Evolutionary conservation across 64 coral and sea anemone species (phyloP), one percentile per base, ranked within the genome.

Genomic region (Pachyseris speciosa): DNA sequence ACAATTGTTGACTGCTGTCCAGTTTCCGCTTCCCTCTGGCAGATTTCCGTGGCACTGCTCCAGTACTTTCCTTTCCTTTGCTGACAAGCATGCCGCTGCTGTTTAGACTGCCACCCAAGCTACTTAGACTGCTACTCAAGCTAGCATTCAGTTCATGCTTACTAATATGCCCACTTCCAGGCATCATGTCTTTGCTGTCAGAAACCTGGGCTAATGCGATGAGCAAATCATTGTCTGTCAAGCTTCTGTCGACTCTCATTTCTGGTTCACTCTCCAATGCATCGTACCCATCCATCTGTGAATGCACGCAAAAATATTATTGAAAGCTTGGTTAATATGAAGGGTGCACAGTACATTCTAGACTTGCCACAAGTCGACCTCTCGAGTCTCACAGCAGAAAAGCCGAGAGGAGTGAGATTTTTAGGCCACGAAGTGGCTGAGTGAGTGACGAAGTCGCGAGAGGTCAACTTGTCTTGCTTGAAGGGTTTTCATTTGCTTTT

Each of bases 1-100:
- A 89, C 8, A 96, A 44, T 47, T 96, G 95, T 55, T 96, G 95
- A 84, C 95, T 93, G 71, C 86, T 93, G 60, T 96, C 94, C n/a
- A 96, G 26, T 45, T 96, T 96, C 36, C 94, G 49, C 52, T 96
- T 96, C 38, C 94, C 94, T 93, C 94, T 84, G 1, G 77, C 57
- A 15, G 94, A 93, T 73, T 96, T 96, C 57, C 86, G 84, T 43
- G 92, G 94, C 30, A 90, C 72, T 22, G 92, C 41, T 22, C 91
- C 77, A 24, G 77, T 61, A 39, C 28, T 37, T 81, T 81, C 94
- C 64, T 96, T 96, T 19, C 94, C 94, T 85, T 96, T 96, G 40
- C 94, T 89, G 22, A 83, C 50, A 15, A 86, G 67, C 6, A 96
- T 64, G 47, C 91, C 84, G 13, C 85, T 89, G 36, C 57, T 66